phyloP scores from a whole-genome alignment of 2,888 invertebrate genomes.

The Strigamia transsilvanica region DNA sequence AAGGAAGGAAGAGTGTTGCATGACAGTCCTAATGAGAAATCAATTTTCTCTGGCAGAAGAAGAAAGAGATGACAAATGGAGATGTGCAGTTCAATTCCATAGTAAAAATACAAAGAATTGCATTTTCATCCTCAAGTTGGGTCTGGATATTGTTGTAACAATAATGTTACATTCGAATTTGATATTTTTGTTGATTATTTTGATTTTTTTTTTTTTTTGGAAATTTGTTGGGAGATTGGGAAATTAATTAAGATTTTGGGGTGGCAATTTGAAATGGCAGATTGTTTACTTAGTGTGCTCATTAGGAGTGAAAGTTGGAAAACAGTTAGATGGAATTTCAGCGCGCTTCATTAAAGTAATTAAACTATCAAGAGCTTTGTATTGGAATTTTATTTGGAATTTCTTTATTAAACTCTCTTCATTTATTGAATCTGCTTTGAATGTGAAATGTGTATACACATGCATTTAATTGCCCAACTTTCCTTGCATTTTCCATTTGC shows the following conservation, averaged over 20 bases:
- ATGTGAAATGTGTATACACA: neutral
- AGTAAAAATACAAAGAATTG: too few relatives aligned
- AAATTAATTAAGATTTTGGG: constrained; percentile 16
- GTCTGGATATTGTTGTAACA: too few relatives aligned
- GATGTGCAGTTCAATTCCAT: neutral
- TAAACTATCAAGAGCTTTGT: constrained; percentile 35
- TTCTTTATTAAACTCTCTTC: constrained; percentile 9
- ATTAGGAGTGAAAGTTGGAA: constrained; percentile 32
- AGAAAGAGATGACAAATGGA: constrained; percentile 19
- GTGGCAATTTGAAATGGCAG: constrained; percentile 17
- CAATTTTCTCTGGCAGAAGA: constrained; percentile 4
- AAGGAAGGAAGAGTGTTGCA: neutral
- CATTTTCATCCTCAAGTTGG: too few relatives aligned
- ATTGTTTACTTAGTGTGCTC: constrained; percentile 38
- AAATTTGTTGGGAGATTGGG: neutral
- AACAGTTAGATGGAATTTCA: constrained; percentile 25
- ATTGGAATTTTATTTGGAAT: constrained; percentile 37
- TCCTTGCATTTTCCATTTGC: neutral
- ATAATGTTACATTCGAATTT: too few relatives aligned
- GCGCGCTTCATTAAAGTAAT: constrained; percentile 36
- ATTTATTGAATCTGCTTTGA: neutral
- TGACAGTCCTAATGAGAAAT: constrained; percentile 44
- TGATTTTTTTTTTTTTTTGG: neutral
- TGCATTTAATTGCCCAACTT: constrained; percentile 27
- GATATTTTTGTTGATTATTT: neutral